Percentiles rank a stretch among this genome's conserved stretches.
phyloP scores from a whole-genome alignment of 2,888 invertebrate genomes.

The Myopa tessellatipennis region DNA sequence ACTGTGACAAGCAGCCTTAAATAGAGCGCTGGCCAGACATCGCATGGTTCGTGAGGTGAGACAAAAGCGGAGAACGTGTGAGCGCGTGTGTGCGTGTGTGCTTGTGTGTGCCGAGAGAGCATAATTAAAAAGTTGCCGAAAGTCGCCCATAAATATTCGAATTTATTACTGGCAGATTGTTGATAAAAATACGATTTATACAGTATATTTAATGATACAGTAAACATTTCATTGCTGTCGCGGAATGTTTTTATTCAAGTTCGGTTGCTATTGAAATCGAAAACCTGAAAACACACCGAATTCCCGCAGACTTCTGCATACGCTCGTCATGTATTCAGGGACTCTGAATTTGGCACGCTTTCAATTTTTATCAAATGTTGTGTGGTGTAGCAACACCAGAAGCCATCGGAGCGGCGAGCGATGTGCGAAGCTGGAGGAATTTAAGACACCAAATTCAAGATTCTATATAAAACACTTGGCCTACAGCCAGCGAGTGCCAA shows the following conservation, averaged over 20 bases:
- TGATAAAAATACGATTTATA: too few relatives aligned
- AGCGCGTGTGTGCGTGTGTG: too few relatives aligned
- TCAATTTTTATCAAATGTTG: background rate
- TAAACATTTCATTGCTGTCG: too few relatives aligned
- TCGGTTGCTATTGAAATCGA: background rate
- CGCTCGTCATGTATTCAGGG: background rate
- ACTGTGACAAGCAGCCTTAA: too few relatives aligned
- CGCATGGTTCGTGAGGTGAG: too few relatives aligned
- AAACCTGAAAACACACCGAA: background rate
- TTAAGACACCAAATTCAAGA: background rate
- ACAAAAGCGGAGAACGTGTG: too few relatives aligned
- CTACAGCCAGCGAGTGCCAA: background rate
- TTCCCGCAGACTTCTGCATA: background rate
- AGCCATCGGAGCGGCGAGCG: background rate
- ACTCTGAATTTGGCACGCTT: background rate
- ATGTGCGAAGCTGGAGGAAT: background rate
- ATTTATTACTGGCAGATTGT: too few relatives aligned
- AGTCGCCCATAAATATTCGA: too few relatives aligned
- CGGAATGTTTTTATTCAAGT: background rate
- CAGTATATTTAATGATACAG: too few relatives aligned
- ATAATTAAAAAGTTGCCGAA: too few relatives aligned
- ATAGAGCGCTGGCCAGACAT: too few relatives aligned
- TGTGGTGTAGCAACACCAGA: background rate
- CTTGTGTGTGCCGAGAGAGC: too few relatives aligned
- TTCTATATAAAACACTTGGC: constrained; percentile 21